A percentile compares a stretch with the other conserved stretches of the same genome.
phyloP scores from a whole-genome alignment of 2,113 vertebrate genomes.

The Caranx melampygus region DNA sequence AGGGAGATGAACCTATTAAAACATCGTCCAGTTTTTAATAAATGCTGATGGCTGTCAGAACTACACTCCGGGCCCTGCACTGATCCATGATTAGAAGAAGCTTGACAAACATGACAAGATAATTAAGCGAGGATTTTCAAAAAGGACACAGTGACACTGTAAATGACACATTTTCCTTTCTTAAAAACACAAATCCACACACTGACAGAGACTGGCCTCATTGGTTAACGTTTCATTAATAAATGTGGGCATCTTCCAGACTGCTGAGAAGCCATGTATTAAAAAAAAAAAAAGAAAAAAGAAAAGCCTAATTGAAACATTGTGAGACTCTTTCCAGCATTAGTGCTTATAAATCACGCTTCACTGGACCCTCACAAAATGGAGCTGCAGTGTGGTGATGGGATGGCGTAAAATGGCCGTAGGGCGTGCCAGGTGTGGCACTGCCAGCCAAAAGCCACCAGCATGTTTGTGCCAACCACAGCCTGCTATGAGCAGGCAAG shows the following conservation, averaged over 20 bases:
- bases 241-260: background rate
- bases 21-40: conserved; percentile 2
- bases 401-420: conserved; percentile 76
- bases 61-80: background rate
- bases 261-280: too few relatives aligned
- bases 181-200: background rate
- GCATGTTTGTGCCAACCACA: conserved; percentile 30
- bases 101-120: background rate
- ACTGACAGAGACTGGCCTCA: background rate
- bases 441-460: conserved; percentile 49
- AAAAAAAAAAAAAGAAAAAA: too few relatives aligned
- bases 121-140: background rate
- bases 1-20: background rate
- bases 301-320: too few relatives aligned
- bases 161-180: background rate
- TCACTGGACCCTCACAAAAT: conserved; percentile 60
- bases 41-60: background rate
- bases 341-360: background rate
- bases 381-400: conserved; percentile 50
- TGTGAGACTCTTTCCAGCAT: background rate
- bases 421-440: conserved; percentile 38
- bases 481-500: background rate
- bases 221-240: background rate
- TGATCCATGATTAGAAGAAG: background rate
- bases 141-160: background rate